Evolutionary conservation across 2,797 vertebrate species (phyloP).

Genomic region (Pyrrhura leucotis): DNA sequence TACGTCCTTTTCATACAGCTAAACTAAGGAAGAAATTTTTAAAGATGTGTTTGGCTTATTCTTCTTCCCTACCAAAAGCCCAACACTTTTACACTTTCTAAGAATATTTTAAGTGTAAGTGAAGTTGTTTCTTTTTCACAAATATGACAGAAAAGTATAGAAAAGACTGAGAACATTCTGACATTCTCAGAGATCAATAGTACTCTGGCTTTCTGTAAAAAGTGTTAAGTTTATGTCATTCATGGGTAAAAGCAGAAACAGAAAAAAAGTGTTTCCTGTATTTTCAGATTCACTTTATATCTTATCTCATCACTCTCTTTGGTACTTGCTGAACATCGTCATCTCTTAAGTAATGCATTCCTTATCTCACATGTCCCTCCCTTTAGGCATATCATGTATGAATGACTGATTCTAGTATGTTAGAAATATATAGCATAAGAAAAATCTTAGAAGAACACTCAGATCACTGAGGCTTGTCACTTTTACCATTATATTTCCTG

Average conservation of each 20-base stretch:
- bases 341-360: neutral
- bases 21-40: neutral
- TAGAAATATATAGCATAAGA: neutral
- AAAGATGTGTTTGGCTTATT: neutral
- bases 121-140: neutral
- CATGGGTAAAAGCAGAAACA: neutral
- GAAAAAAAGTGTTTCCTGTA: neutral
- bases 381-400: neutral
- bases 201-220: neutral
- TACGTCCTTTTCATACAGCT: neutral
- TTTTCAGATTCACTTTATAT: neutral
- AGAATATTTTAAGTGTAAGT: neutral
- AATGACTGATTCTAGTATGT: neutral
- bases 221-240: neutral
- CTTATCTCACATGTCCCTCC: neutral
- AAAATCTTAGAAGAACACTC: neutral
- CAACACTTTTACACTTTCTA: neutral
- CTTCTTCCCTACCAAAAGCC: accelerated
- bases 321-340: neutral
- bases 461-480: neutral
- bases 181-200: neutral
- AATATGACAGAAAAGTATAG: neutral
- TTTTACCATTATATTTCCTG: neutral
- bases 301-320: neutral
- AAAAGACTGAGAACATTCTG: neutral